Evolutionary conservation across 2,888 invertebrate species (phyloP).

Genomic region (Lasioglossum villosulum): DNA sequence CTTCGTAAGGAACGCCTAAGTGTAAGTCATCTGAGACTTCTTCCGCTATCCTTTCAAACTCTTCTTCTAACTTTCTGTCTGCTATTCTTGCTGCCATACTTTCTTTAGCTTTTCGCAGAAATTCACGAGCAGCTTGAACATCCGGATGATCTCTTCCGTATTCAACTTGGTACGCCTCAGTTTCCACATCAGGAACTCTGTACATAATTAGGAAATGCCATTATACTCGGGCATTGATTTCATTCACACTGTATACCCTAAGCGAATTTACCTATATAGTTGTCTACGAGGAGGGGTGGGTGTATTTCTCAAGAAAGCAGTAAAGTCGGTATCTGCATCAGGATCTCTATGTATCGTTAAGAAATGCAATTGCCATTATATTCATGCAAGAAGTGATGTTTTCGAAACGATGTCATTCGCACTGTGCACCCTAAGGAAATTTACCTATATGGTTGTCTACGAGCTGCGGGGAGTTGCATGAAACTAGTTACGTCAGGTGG

Average conservation of each 20-base stretch:
- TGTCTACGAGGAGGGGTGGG: conserved; percentile 17
- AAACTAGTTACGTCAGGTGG: not conserved
- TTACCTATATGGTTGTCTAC: conserved; percentile 37
- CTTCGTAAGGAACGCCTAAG: conserved; percentile 67
- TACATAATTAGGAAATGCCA: not conserved
- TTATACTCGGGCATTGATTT: not conserved
- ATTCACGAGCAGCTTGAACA: conserved; percentile 72
- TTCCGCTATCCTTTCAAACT: conserved; percentile 63
- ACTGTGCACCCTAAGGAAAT: not conserved
- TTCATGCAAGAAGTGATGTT: not conserved
- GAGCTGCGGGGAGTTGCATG: not conserved
- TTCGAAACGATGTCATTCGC: not conserved
- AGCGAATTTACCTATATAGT: conserved; percentile 27
- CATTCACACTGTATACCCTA: not conserved
- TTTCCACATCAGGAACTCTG: conserved; percentile 67
- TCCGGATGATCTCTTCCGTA: conserved; percentile 72
- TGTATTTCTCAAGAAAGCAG: rapidly evolving
- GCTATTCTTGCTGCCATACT: conserved; percentile 52
- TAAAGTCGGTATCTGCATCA: conserved; percentile 43
- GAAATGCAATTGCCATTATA: not conserved
- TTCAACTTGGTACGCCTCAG: conserved; percentile 56
- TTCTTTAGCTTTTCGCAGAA: conserved; percentile 43
- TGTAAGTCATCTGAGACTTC: conserved; percentile 47
- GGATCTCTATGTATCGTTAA: conserved; percentile 55
- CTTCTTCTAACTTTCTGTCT: conserved; percentile 58